Conservation (phyloP, 2,888 invertebrate genomes). For the Oscheius sp. region DNA sequence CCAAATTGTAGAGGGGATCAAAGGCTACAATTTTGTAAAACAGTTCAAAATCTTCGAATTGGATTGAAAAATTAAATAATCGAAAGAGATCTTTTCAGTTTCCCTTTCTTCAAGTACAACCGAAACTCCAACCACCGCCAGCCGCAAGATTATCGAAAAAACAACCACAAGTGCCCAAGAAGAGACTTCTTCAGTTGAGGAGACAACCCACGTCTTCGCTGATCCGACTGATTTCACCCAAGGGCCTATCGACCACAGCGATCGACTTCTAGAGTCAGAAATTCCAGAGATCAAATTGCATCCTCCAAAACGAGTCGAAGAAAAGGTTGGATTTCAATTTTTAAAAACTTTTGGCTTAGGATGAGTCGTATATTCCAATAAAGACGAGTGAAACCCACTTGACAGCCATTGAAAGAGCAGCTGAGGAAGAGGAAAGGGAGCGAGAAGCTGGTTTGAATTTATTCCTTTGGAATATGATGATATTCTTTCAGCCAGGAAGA, state of each 20-base stretch:
- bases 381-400: conserved; percentile 28
- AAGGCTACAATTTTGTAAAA: no score
- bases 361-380: conserved; percentile 6
- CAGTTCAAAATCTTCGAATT: no score
- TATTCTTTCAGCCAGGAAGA: not conserved
- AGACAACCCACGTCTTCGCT: not conserved
- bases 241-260: conserved; percentile 4
- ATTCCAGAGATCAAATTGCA: conserved; percentile 28
- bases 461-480: not conserved
- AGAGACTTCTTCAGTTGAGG: not conserved
- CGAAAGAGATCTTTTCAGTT: no score
- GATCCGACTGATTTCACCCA: not conserved
- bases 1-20: no score
- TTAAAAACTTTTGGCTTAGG: not conserved
- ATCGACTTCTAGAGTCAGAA: conserved; percentile 11
- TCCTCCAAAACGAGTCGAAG: conserved; percentile 20
- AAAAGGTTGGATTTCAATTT: not conserved
- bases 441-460: not conserved
- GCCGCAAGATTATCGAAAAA: not conserved
- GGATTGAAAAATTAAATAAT: no score
- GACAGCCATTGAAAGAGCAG: not conserved
- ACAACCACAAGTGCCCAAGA: not conserved
- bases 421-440: conserved; percentile 13
- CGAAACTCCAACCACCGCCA: not conserved
- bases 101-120: no score